These are phyloP conservation scores for Neolamprologus devosi DNA, from an alignment of 2,113 vertebrate genomes.

Conservation along the genomic window DNA sequence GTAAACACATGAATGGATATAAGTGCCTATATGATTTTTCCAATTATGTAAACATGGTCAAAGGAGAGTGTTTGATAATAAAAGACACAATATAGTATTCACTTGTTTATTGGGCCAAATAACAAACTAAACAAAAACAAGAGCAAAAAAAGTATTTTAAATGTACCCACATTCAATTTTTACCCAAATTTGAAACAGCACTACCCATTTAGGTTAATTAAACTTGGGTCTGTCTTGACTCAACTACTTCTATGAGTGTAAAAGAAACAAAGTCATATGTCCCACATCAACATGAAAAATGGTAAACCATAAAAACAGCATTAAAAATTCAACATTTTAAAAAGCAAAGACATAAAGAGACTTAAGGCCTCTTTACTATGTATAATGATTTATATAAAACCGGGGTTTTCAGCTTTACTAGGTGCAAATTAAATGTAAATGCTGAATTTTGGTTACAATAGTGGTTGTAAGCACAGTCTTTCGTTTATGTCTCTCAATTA, in stretches of 20 bases:
- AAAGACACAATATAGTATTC: neutral
- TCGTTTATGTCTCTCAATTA: neutral
- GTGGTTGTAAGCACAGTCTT: neutral
- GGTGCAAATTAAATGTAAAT: neutral
- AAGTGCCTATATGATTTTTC: neutral
- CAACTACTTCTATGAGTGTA: neutral
- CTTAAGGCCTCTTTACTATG: neutral
- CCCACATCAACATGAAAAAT: neutral
- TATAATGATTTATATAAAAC: neutral
- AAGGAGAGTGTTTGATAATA: neutral
- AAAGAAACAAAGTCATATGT: neutral
- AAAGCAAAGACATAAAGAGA: neutral
- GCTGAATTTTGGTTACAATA: neutral
- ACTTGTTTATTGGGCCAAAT: neutral
- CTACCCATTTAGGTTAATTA: neutral
- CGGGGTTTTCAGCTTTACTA: rapidly evolving
- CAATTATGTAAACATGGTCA: neutral
- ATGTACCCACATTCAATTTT: neutral
- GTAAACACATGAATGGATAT: neutral
- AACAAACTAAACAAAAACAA: neutral
- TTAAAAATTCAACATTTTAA: neutral
- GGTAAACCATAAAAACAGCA: neutral
- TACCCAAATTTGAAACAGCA: neutral
- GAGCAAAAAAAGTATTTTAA: neutral
- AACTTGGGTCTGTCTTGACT: neutral